Percentiles rank a stretch among this genome's conserved stretches.
These are phyloP conservation scores for Cryptomyrus ogoouensis DNA, from an alignment of 2,113 vertebrate genomes.

Conservation along the genomic window DNA sequence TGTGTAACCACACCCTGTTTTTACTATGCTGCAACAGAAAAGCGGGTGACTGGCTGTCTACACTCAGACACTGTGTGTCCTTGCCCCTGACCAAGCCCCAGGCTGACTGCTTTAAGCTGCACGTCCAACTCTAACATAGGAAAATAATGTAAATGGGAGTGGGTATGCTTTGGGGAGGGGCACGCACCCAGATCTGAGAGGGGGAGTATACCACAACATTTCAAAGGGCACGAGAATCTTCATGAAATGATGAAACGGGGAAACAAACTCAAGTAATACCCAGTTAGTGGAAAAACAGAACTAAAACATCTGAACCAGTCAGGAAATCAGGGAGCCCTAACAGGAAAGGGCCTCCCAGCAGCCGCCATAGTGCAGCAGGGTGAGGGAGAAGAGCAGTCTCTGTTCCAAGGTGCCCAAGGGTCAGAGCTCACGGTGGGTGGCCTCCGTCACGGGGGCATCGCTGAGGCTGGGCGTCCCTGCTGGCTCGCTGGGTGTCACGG, in stretches of 20 bases:
- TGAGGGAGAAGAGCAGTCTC: slow-evolving; percentile 60
- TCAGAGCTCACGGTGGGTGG: background rate
- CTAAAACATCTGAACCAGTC: slow-evolving; percentile 26
- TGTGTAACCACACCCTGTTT: background rate
- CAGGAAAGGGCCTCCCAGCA: slow-evolving; percentile 49
- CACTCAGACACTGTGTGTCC: background rate
- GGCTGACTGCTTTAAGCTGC: background rate
- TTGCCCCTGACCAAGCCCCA: background rate
- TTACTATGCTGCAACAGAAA: background rate
- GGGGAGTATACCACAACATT: background rate
- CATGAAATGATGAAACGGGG: slow-evolving; percentile 33
- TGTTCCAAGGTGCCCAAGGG: slow-evolving; percentile 31
- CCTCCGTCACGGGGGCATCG: slow-evolving; percentile 28
- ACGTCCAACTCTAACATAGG: no score
- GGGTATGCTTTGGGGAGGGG: background rate
- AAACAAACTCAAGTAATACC: slow-evolving; percentile 40
- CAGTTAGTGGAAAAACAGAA: slow-evolving; percentile 31
- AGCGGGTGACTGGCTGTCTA: background rate
- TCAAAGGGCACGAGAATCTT: slow-evolving; percentile 12
- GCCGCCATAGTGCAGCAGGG: background rate
- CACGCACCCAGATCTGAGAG: background rate
- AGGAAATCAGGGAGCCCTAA: slow-evolving; percentile 52
- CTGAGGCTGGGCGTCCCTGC: slow-evolving; percentile 37
- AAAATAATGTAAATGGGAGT: background rate
- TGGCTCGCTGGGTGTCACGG: slow-evolving; percentile 32